Base-by-base conservation (phyloP, 2,113 vertebrate species). In the Eretmochelys imbricata region DNA sequence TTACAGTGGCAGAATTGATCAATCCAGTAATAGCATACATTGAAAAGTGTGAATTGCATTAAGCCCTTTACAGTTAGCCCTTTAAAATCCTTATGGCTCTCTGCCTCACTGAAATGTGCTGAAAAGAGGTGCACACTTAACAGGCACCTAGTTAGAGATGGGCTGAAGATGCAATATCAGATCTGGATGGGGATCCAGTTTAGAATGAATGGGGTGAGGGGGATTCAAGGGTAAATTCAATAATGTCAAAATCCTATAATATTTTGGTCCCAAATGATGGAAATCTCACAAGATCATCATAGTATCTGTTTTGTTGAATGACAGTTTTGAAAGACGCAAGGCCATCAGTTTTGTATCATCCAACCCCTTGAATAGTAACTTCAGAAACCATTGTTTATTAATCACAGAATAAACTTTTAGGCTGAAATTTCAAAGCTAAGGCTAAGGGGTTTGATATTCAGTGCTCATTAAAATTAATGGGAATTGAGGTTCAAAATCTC, bases 291-390 rank as follows among this genome's bases (percentile, higher is more conserved):
- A 81, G 87, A 59, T 62, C 59, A 62, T 62, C 59, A 62, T 89
- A 46, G 2, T 94, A 78, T 89, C 75, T 86, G 54, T 38, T 91
- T 0, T 87, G 81, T 85, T 72, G 62, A 94, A 96, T 94, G 90
- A 14, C 10, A 13, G 51, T 79, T 65, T 90, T 90, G 93, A 87
- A 75, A 93, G 87, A 84, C 22, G 38, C 10, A 0, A 93, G 24
- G 22, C 42, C 72, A n/a, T 11, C 85, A 83, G 57, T 42, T 87
- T 91, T 48, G 79, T 89, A 79, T 38, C 72, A 79, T 88, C 94
- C 1, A 0, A 6, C 35, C 12, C 91, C 51, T 88, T 90, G 59
- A 82, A 46, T n/a, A 86, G 72, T 46, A 78, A 55, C 54, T 12
- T 88, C 86, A 81, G 53, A 86, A 91, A 85, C 10, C 51, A 53